Evolutionary conservation across 1,140 invertebrate genomes (phyloP).

Genomic region (Cyphomyrmex costatus): DNA sequence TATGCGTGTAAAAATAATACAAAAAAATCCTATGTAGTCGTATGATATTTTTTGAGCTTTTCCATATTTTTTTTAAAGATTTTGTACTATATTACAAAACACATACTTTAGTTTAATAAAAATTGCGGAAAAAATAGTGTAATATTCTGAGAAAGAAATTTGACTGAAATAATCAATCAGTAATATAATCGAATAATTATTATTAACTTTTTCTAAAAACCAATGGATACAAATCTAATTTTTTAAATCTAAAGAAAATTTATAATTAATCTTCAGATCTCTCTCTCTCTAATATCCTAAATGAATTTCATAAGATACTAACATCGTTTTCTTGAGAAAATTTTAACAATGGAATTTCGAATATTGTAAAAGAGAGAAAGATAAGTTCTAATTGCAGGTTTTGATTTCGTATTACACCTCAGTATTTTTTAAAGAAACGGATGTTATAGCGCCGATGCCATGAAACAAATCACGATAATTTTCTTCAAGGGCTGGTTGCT

Average conservation of each 20-base stretch:
- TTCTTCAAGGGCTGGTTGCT: conserved; percentile 64
- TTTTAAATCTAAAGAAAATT: background rate
- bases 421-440: conserved; percentile 2
- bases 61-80: background rate
- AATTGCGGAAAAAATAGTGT: background rate
- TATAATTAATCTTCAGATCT: background rate
- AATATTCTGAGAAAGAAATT: background rate
- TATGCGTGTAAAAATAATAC: conserved; percentile 9
- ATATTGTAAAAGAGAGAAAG: background rate
- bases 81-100: background rate
- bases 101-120: background rate
- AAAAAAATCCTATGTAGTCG: background rate
- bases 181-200: background rate
- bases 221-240: background rate
- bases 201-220: background rate
- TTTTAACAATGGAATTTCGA: background rate
- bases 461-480: conserved; percentile 60
- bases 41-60: background rate
- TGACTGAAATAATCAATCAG: no score
- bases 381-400: background rate
- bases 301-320: background rate
- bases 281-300: background rate
- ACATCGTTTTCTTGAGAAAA: background rate
- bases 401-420: background rate
- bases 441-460: conserved; percentile 43